Conservation (phyloP, 1,140 invertebrate genomes). For the Zaprionus africanus region DNA sequence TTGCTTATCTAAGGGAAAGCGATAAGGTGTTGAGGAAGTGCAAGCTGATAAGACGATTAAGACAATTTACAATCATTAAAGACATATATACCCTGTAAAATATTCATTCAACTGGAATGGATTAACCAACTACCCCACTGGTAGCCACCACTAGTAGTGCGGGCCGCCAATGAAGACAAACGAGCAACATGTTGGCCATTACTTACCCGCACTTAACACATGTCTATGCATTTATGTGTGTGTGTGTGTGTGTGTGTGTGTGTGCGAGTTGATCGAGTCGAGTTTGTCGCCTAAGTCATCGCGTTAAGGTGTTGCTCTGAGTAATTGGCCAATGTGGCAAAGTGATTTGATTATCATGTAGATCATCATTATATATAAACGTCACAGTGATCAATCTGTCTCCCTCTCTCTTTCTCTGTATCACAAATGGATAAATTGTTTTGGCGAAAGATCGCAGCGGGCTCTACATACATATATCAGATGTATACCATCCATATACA, state of each 20-base stretch:
- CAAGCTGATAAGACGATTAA: background rate
- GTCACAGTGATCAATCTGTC: conserved; percentile 28
- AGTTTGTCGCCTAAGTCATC: conserved; percentile 78
- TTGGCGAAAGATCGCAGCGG: conserved; percentile 43
- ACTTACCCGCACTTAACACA: conserved; percentile 76
- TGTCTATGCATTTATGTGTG: conserved; percentile 19
- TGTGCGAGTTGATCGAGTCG: conserved; percentile 18
- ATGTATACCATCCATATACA: conserved; percentile 27
- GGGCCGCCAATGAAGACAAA: conserved; percentile 82
- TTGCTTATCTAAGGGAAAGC: background rate
- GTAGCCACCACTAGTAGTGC: conserved; percentile 6
- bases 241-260: conserved; percentile 14
- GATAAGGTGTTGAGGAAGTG: background rate
- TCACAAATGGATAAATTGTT: conserved; percentile 71
- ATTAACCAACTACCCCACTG: background rate
- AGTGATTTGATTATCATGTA: conserved; percentile 79
- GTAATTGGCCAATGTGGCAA: conserved; percentile 69
- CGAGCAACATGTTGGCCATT: conserved; percentile 77
- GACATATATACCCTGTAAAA: background rate
- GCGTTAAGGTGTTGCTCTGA: conserved; percentile 72
- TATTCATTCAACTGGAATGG: background rate
- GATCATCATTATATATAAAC: conserved; percentile 58
- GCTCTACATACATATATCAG: conserved; percentile 38
- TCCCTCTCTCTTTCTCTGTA: background rate
- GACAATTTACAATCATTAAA: background rate